Percentiles rank a stretch among this genome's conserved stretches.
Evolutionary conservation across 1,140 invertebrate species (phyloP).

Genomic region (Drosophila athabasca): DNA sequence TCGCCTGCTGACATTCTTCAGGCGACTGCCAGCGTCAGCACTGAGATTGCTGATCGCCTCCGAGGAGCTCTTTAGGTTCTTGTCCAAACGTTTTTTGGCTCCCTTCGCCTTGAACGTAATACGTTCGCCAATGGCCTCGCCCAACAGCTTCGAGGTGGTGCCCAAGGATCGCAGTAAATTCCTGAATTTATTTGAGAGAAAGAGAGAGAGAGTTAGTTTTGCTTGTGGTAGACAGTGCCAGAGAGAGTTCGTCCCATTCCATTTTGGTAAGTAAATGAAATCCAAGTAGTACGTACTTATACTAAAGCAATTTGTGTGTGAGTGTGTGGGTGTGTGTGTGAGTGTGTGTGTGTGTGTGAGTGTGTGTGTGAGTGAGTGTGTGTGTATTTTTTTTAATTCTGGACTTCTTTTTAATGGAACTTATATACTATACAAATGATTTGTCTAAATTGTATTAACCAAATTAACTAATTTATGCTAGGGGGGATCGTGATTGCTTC

Average conservation of each 20-base stretch:
- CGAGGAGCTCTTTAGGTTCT: slow-evolving; percentile 74
- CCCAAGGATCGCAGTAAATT: slow-evolving; percentile 76
- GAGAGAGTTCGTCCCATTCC: neutral
- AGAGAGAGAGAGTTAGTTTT: neutral
- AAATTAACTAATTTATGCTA: no score
- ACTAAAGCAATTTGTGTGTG: no score
- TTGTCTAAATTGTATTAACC: no score
- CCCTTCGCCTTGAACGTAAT: slow-evolving; percentile 71
- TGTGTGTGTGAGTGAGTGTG: no score
- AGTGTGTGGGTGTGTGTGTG: no score
- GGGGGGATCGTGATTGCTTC: no score
- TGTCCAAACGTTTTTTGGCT: slow-evolving; percentile 75
- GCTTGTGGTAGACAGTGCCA: neutral
- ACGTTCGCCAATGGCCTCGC: slow-evolving; percentile 79
- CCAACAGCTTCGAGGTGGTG: slow-evolving; percentile 75
- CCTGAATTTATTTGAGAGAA: slow-evolving; percentile 22
- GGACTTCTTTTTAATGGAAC: no score
- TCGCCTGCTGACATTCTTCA: slow-evolving; percentile 68
- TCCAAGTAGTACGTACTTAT: no score
- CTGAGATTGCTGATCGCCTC: slow-evolving; percentile 69
- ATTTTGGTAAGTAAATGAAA: no score
- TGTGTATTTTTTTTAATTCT: no score
- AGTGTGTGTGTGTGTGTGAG: no score
- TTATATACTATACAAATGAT: no score
- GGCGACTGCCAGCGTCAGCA: slow-evolving; percentile 58